Base-by-base conservation (phyloP, 2,888 invertebrate species). In the Adineta ricciae region DNA sequence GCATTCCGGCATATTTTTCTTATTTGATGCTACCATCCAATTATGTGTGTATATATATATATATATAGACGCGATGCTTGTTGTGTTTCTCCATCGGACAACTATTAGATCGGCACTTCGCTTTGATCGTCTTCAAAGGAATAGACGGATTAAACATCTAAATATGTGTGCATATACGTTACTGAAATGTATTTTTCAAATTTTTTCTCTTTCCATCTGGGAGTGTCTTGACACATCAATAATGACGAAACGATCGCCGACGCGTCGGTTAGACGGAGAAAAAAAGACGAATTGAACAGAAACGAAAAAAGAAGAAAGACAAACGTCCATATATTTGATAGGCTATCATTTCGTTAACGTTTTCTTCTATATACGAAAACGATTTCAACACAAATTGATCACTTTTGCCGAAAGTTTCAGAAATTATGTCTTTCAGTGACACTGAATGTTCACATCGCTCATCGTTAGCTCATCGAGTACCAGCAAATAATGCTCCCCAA, bases 151-250 rank as follows among this genome's bases (percentile, higher is more conserved):
- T 64, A 64, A 32, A 64, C 19, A 7, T 4, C 32, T 64, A 32
- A 64, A 56, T 56, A 27, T 64, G 14, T 64, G 27, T n/a, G 32
- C 32, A 52, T 21, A 52, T 52, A 64, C 64, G 64, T 64, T 64
- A 32, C 5, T 19, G 64, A 64, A 64, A 64, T 64, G 32, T 56
- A n/a, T 36, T 64, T 64, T 64, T 64, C 64, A 64, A 64, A 64
- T 64, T 36, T 64, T 64, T 32, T 27, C 32, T 19, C 64, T 36
- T 14, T 36, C 64, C 64, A 64, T 27, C 64, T 64, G 64, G 64
- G 64, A 64, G 32, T 64, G 64, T 64, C 64, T 64, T 64, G 64
- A 64, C 64, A 64, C 64, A 64, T 64, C 64, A 64, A 64, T 64
- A 64, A 64, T 64, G 64, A 64, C 32, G 64, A 64, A 64, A 64